phyloP scores from a whole-genome alignment of 64 coral and sea anemone genomes.

The Montipora cactus region DNA sequence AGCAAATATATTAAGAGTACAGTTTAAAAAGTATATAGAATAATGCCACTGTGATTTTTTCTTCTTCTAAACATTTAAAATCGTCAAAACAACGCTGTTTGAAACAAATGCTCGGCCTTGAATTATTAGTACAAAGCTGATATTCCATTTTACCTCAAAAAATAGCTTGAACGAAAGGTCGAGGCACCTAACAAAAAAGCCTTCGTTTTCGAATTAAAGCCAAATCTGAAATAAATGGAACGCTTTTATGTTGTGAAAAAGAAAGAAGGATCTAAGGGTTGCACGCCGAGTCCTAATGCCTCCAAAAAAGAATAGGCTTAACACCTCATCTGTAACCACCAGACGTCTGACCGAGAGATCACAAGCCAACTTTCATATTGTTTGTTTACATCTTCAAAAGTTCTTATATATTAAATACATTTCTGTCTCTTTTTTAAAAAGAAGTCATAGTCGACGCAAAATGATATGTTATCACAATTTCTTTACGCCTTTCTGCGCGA shows the following conservation, averaged over 20 bases:
- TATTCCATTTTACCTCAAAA: not conserved
- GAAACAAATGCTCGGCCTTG: not conserved
- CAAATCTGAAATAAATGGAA: not conserved
- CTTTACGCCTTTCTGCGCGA: not conserved
- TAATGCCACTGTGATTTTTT: not conserved
- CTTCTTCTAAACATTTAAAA: not conserved
- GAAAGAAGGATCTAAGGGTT: not conserved
- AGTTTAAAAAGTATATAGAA: not conserved
- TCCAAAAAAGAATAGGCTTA: constrained; percentile 36
- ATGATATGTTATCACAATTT: constrained; percentile 1
- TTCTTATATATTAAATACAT: not conserved
- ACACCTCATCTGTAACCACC: constrained; percentile 36
- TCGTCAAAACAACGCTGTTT: not conserved
- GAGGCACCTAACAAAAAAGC: not conserved
- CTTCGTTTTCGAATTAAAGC: not conserved
- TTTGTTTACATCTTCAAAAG: constrained; percentile 32
- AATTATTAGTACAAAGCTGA: not conserved
- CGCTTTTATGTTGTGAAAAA: not conserved
- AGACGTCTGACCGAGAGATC: not conserved
- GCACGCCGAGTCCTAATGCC: not conserved
- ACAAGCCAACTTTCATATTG: not conserved
- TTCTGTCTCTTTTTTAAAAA: not conserved
- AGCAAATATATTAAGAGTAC: not conserved
- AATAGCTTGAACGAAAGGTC: not conserved
- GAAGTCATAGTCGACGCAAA: not conserved